Percentiles rank a stretch among this genome's conserved stretches.
phyloP scores from a whole-genome alignment of 1,140 invertebrate species.

The Plectrocnemia conspersa region DNA sequence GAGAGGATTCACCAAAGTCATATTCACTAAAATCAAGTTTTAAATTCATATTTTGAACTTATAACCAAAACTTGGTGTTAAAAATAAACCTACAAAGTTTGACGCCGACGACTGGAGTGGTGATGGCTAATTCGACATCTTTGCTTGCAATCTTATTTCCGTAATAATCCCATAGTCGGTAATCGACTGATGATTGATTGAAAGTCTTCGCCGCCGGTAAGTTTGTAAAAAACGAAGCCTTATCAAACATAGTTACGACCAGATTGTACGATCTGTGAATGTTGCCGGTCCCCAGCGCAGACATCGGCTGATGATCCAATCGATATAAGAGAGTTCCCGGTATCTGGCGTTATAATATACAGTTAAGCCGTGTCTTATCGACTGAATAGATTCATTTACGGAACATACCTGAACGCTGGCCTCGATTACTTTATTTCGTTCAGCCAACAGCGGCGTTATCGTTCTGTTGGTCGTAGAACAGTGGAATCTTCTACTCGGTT shows the following conservation, averaged over 20 bases:
- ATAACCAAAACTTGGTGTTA: neutral
- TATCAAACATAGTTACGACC: constrained; percentile 65
- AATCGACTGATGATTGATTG: neutral
- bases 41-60: neutral
- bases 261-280: constrained; percentile 51
- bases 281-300: constrained; percentile 32
- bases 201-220: constrained; percentile 37
- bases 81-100: constrained; percentile 52
- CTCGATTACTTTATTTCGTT: constrained; percentile 61
- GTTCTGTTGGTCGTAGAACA: constrained; percentile 62
- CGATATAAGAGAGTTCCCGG: constrained; percentile 60
- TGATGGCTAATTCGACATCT: constrained; percentile 45
- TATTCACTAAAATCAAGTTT: constrained; percentile 45
- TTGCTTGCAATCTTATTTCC: constrained; percentile 5
- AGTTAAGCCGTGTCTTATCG: constrained; percentile 1
- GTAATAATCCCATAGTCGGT: constrained; percentile 43
- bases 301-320: constrained; percentile 42
- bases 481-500: constrained; percentile 46
- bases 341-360: constrained; percentile 47
- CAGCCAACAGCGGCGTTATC: constrained; percentile 53
- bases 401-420: constrained; percentile 50
- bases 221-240: constrained; percentile 64
- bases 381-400: neutral
- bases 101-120: constrained; percentile 61
- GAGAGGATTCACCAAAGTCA: constrained; percentile 52